Evolutionary conservation across 2,888 invertebrate genomes (phyloP).

Genomic region (Steinernema carpocapsae): DNA sequence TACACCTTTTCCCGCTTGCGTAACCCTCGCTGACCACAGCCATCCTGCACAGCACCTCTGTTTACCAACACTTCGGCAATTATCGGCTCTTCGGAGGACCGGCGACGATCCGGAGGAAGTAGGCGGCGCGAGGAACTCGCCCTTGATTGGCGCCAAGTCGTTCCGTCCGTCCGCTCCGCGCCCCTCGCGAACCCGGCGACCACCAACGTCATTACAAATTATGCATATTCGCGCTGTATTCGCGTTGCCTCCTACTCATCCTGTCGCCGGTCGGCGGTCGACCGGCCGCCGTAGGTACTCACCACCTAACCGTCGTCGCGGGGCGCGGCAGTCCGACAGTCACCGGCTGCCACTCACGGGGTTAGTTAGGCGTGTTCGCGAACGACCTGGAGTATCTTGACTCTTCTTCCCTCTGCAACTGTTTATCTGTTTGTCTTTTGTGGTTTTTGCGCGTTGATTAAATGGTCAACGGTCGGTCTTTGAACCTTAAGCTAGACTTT

Average conservation of each 20-base stretch:
- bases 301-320: constrained; percentile 9
- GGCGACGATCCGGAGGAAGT: constrained; percentile 2
- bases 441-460: background rate
- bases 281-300: background rate
- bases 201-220: constrained; percentile 25
- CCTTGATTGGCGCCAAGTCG: constrained; percentile 11
- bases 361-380: constrained; percentile 19
- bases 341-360: constrained; percentile 25
- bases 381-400: background rate
- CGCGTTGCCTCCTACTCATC: background rate
- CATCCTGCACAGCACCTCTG: background rate
- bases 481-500: too few relatives aligned
- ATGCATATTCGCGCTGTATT: constrained; percentile 24
- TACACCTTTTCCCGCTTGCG: too few relatives aligned
- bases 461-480: background rate
- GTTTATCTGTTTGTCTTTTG: background rate
- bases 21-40: too few relatives aligned
- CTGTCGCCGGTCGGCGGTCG: too few relatives aligned
- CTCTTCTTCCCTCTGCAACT: background rate
- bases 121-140: background rate
- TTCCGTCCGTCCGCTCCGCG: background rate
- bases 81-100: background rate
- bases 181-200: background rate
- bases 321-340: constrained; percentile 26
- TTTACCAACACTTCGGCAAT: constrained; percentile 1